Percentiles rank a stretch among this genome's conserved stretches.
phyloP scores from a whole-genome alignment of 2,113 vertebrate species.

The Rostratula benghalensis region DNA sequence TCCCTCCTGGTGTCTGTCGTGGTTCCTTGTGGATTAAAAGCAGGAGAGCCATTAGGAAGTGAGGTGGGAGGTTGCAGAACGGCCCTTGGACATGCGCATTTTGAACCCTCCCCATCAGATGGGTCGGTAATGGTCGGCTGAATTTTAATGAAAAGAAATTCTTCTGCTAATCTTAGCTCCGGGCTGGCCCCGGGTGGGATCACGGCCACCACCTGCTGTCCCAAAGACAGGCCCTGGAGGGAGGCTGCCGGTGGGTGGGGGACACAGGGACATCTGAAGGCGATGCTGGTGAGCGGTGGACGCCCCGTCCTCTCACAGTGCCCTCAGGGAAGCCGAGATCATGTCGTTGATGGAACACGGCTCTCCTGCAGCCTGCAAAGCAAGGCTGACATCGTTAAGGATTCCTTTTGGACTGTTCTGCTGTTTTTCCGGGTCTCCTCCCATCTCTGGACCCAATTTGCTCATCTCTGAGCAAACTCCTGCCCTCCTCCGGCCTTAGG shows the following conservation, averaged over 20 bases:
- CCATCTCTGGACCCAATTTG: conserved; percentile 18
- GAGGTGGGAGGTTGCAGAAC: not conserved
- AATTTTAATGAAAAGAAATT: conserved; percentile 65
- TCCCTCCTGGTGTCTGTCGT: not conserved
- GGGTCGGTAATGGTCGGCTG: conserved; percentile 6
- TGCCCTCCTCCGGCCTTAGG: conserved; percentile 47
- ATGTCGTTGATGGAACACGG: conserved; percentile 25
- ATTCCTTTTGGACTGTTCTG: conserved; percentile 26
- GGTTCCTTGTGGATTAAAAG: not conserved
- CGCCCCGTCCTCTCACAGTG: not conserved
- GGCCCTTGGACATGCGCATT: conserved; percentile 11
- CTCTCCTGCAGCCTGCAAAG: conserved; percentile 39
- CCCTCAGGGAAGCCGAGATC: conserved; percentile 40
- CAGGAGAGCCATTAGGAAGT: not conserved
- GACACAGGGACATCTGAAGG: not conserved
- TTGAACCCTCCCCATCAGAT: not conserved
- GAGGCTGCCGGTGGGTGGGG: conserved; percentile 45
- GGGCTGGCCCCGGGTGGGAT: conserved; percentile 35
- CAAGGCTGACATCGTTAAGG: not conserved
- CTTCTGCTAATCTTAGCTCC: conserved; percentile 54
- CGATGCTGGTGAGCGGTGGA: not conserved
- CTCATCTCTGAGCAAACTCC: not conserved
- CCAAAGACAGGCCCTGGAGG: conserved; percentile 36
- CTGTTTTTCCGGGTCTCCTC: not conserved
- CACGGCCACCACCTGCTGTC: conserved; percentile 56